Evolutionary conservation across 2,113 vertebrate species (phyloP).

Genomic region (Mustelus asterias): DNA sequence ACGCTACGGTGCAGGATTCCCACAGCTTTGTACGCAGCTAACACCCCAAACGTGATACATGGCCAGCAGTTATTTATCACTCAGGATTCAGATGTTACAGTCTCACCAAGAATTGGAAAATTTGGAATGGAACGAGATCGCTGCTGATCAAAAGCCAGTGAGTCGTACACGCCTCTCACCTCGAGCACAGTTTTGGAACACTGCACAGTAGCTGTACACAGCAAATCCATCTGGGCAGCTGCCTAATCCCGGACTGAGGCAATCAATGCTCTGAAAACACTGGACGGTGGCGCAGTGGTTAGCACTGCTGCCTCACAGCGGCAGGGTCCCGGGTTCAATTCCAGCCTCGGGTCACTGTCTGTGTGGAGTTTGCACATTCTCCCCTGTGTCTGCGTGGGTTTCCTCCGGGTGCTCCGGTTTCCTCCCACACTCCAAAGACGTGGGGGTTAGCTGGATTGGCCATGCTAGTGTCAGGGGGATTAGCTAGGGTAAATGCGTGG

Average conservation of each 20-base stretch:
- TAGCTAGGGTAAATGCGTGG: too few species aligned
- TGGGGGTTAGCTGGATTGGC: too few species aligned
- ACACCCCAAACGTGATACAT: background rate
- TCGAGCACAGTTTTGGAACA: background rate
- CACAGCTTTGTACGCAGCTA: background rate
- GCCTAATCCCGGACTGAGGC: background rate
- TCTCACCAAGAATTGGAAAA: background rate
- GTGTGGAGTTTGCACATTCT: too few species aligned
- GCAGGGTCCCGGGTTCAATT: too few species aligned
- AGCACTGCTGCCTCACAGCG: too few species aligned
- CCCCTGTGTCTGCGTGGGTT: too few species aligned
- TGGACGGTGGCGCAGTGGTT: too few species aligned
- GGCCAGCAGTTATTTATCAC: conserved; percentile 10
- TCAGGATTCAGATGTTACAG: background rate
- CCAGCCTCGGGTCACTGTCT: too few species aligned
- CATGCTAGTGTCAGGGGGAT: too few species aligned
- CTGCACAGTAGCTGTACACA: background rate
- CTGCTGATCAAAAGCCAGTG: background rate
- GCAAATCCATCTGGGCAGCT: background rate
- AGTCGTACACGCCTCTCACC: background rate
- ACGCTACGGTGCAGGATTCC: background rate
- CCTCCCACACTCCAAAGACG: too few species aligned
- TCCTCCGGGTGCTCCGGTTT: too few species aligned
- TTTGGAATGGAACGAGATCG: background rate
- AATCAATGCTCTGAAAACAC: background rate